phyloP scores from a whole-genome alignment of 1,140 invertebrate species.

The Onthophagus taurus region DNA sequence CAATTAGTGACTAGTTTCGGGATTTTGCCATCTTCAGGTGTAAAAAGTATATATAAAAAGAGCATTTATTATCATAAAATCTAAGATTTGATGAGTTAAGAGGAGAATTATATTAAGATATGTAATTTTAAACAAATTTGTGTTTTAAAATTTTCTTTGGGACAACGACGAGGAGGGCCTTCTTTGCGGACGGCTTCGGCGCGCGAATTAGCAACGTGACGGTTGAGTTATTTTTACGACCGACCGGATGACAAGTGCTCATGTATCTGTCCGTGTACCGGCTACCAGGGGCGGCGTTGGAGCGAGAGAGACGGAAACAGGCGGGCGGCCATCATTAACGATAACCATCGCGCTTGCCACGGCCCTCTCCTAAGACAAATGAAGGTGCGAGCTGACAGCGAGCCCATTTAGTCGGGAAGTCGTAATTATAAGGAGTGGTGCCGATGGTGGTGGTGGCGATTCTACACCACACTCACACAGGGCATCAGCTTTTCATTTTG shows the following conservation, averaged over 20 bases:
- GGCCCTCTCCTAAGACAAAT: constrained; percentile 33
- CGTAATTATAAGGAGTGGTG: constrained; percentile 38
- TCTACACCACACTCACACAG: neutral
- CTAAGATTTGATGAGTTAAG: too few relatives aligned
- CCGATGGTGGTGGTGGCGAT: constrained; percentile 12
- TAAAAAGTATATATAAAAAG: too few relatives aligned
- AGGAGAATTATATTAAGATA: too few relatives aligned
- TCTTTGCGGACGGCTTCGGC: constrained; percentile 12
- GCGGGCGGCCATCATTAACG: constrained; percentile 28
- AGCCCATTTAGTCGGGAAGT: constrained; percentile 37
- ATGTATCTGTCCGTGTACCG: constrained; percentile 23
- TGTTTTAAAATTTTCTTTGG: too few relatives aligned
- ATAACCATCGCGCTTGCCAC: constrained; percentile 33
- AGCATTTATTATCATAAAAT: too few relatives aligned
- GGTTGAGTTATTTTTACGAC: constrained; percentile 30
- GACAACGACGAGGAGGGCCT: too few relatives aligned
- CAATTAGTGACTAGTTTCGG: too few relatives aligned
- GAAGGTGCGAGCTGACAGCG: constrained; percentile 37
- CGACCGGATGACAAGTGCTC: constrained; percentile 23
- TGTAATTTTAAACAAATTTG: too few relatives aligned
- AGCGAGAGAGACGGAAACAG: constrained; percentile 16
- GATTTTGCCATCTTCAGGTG: too few relatives aligned
- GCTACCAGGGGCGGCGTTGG: constrained; percentile 16
- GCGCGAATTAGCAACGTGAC: constrained; percentile 21
- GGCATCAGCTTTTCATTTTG: neutral